Percentiles rank a stretch among this genome's conserved stretches.
phyloP scores from a whole-genome alignment of 2,113 vertebrate species.

The Dipodomys stephensi region DNA sequence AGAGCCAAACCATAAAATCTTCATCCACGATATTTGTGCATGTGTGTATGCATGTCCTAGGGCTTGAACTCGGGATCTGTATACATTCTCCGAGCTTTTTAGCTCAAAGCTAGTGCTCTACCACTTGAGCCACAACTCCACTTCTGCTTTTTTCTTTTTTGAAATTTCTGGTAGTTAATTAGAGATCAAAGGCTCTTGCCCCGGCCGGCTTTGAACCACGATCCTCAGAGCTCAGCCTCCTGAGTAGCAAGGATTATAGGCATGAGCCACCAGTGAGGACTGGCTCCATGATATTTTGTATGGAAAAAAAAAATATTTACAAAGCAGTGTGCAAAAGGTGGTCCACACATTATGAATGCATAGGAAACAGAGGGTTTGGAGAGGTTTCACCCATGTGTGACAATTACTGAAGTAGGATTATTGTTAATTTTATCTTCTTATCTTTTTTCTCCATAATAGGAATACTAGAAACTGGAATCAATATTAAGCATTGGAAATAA shows the following conservation, averaged over 20 bases:
- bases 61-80: too few relatives aligned
- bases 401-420: slow-evolving; percentile 31
- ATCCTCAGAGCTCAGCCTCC: too few relatives aligned
- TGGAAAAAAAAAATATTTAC: slow-evolving; percentile 19
- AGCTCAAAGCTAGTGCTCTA: too few relatives aligned
- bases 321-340: slow-evolving; percentile 21
- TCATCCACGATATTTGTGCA: not conserved
- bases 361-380: slow-evolving; percentile 33
- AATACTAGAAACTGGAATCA: not conserved
- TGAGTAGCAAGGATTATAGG: too few relatives aligned
- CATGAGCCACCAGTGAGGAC: not conserved
- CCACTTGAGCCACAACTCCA: too few relatives aligned
- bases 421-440: slow-evolving; percentile 43
- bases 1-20: slow-evolving; percentile 50
- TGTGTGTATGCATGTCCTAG: too few relatives aligned
- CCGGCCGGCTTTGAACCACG: too few relatives aligned
- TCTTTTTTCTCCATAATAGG: not conserved
- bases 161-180: too few relatives aligned
- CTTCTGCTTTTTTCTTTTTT: too few relatives aligned
- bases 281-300: slow-evolving; percentile 27
- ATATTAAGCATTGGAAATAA: slow-evolving; percentile 53
- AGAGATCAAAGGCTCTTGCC: too few relatives aligned
- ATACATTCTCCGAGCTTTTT: too few relatives aligned
- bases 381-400: slow-evolving; percentile 4
- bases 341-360: slow-evolving; percentile 31